Evolutionary conservation across 1,140 invertebrate genomes (phyloP).

Genomic region (Euschistus heros): DNA sequence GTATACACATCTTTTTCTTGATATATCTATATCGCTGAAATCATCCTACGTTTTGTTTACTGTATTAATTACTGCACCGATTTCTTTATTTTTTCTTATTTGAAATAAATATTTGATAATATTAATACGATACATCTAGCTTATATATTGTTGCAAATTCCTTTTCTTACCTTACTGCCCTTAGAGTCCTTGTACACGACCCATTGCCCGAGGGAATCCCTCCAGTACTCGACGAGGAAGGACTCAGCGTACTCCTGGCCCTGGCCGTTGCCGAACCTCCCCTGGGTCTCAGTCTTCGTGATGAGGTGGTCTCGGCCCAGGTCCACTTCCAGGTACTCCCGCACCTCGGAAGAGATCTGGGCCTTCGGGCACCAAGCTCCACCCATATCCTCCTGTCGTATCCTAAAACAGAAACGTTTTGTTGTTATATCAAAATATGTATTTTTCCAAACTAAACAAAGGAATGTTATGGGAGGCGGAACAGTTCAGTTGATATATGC

Average conservation of each 20-base stretch:
- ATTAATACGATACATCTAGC: no score
- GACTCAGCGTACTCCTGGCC: slow-evolving; percentile 79
- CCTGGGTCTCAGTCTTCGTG: slow-evolving; percentile 81
- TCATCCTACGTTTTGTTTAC: no score
- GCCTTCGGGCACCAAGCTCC: slow-evolving; percentile 90
- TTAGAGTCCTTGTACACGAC: slow-evolving; percentile 63
- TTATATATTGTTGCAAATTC: not conserved
- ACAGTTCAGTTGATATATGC: no score
- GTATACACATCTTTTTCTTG: no score
- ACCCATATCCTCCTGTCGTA: slow-evolving; percentile 73
- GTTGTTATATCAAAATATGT: not conserved
- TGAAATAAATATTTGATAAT: no score
- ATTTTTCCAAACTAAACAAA: not conserved
- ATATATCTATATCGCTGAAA: no score
- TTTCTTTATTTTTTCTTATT: no score
- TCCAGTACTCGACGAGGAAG: slow-evolving; percentile 78
- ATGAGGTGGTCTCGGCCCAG: slow-evolving; percentile 64
- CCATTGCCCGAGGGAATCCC: slow-evolving; percentile 56
- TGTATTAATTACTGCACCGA: no score
- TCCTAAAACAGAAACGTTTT: slow-evolving; percentile 47
- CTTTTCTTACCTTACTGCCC: slow-evolving; percentile 55
- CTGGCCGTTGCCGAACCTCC: slow-evolving; percentile 86
- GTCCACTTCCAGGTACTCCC: slow-evolving; percentile 82
- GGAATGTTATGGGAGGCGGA: not conserved
- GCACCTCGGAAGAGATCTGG: slow-evolving; percentile 56